These are phyloP conservation scores for Fissipunctia ypsillon DNA, from an alignment of 2,888 invertebrate genomes.

Conservation along the genomic window DNA sequence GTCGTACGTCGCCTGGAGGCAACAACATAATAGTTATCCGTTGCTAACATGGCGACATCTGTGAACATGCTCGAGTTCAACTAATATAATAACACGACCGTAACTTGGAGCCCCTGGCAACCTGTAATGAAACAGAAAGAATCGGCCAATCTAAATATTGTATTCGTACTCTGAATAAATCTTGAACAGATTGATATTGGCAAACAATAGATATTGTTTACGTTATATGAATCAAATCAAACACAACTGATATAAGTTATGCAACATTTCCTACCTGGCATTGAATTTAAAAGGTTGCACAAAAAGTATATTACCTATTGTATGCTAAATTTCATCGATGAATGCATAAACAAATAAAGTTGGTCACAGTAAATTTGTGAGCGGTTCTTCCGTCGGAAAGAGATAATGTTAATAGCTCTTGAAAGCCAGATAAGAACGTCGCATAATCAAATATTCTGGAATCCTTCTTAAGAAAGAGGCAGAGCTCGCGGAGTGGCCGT, in stretches of 20 bases:
- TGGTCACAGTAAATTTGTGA: conserved; percentile 76
- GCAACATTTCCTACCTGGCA: conserved; percentile 30
- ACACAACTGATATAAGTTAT: conserved; percentile 22
- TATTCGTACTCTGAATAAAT: conserved; percentile 52
- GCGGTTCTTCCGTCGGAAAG: conserved; percentile 73
- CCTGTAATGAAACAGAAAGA: conserved; percentile 77
- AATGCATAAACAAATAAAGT: conserved; percentile 70
- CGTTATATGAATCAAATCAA: conserved; percentile 31
- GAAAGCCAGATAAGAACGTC: conserved; percentile 84
- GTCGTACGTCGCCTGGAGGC: conserved; percentile 77
- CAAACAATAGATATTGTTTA: conserved; percentile 35
- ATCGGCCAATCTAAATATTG: conserved; percentile 49
- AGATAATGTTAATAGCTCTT: conserved; percentile 82
- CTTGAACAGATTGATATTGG: conserved; percentile 44
- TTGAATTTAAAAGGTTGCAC: conserved; percentile 51
- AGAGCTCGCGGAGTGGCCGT: conserved; percentile 75
- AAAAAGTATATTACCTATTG: conserved; percentile 61
- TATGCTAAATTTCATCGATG: conserved; percentile 67
- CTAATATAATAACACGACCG: conserved; percentile 84
- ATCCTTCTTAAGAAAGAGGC: conserved; percentile 84
- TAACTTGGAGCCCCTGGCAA: conserved; percentile 73
- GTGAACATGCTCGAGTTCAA: conserved; percentile 77
- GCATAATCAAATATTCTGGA: conserved; percentile 87
- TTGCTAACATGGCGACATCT: conserved; percentile 81
- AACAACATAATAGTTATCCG: conserved; percentile 76